Evolutionary conservation across 2,113 vertebrate species (phyloP), one percentile per base, ranked within the genome.

Genomic region (Calidris pugnax): DNA sequence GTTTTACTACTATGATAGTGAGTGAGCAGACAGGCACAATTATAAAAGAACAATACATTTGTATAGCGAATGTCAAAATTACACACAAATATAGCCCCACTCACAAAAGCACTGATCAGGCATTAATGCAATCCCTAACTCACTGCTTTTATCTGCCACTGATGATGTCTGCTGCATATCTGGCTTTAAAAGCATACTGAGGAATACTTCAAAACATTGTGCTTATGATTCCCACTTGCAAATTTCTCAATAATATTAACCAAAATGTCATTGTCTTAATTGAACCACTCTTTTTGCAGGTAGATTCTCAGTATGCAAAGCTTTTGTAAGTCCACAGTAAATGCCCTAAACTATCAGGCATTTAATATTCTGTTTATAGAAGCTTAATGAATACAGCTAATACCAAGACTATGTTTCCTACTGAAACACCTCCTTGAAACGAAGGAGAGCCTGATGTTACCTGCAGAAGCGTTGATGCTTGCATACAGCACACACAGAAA

Each of bases 61-160:
- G 33, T 67, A 64, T 1, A 67, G 53, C 21, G 78, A 73, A 92
- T 73, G 93, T 69, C 81, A 87, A 90, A 86, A 77, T 37, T 41
- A 64, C 30, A 68, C 48, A 71, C 28, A 83, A 93, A 78, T 33
- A 89, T 0, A 87, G 45, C 59, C 30, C n/a, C 72, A 24, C 55
- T 62, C 68, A 91, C 93, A 93, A 94, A 95, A 93, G 56, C 83
- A 87, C 57, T 85, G 8, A 73, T 88, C 51, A 82, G 27, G n/a
- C 81, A 69, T 64, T 89, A 59, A 14, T 75, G 73, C 30, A 69
- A 43, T 66, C 53, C 69, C n/a, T 74, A 89, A 53, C 32, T 93
- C 5, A 3, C 10, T 71, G 71, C 43, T 88, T 91, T 87, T 30
- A 87, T 72, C 80, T 90, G 72, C 50, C 87, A 86, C 23, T 26